Evolutionary conservation across 1,140 invertebrate genomes (phyloP).

Genomic region (Steinernema khuongi): DNA sequence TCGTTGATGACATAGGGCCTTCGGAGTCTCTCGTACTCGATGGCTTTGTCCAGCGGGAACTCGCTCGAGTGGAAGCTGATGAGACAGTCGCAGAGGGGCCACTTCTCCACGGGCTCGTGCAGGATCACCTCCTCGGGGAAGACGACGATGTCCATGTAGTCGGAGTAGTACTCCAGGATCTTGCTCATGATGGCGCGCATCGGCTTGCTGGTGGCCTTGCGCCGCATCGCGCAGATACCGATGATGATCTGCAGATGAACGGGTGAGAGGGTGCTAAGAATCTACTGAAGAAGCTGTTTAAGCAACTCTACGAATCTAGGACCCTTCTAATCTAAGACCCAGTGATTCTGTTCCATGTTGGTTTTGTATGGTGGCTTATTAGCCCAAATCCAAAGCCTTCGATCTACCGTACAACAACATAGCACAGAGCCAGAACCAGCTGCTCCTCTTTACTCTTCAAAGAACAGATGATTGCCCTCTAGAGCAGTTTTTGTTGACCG

Average conservation of each 20-base stretch:
- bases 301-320: too few species aligned
- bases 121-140: constrained; percentile 76
- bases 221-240: constrained; percentile 55
- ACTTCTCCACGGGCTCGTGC: constrained; percentile 90
- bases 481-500: too few species aligned
- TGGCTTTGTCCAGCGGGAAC: constrained; percentile 95
- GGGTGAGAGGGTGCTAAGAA: too few species aligned
- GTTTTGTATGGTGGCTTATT: too few species aligned
- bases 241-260: constrained; percentile 58
- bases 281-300: too few species aligned
- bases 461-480: too few species aligned
- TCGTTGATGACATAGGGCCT: constrained; percentile 97
- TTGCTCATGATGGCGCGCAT: constrained; percentile 56
- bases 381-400: too few species aligned
- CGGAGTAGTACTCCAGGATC: constrained; percentile 54
- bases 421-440: too few species aligned
- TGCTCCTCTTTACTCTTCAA: too few species aligned
- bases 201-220: constrained; percentile 56
- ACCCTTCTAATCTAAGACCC: too few species aligned
- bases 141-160: constrained; percentile 52
- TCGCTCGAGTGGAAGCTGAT: constrained; percentile 94
- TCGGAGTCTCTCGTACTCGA: constrained; percentile 83
- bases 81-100: constrained; percentile 93
- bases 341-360: too few species aligned
- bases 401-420: too few species aligned